Evolutionary conservation across 2,797 vertebrate genomes (phyloP), one percentile per base, ranked within the genome.

Genomic region (Sparidentex hasta): DNA sequence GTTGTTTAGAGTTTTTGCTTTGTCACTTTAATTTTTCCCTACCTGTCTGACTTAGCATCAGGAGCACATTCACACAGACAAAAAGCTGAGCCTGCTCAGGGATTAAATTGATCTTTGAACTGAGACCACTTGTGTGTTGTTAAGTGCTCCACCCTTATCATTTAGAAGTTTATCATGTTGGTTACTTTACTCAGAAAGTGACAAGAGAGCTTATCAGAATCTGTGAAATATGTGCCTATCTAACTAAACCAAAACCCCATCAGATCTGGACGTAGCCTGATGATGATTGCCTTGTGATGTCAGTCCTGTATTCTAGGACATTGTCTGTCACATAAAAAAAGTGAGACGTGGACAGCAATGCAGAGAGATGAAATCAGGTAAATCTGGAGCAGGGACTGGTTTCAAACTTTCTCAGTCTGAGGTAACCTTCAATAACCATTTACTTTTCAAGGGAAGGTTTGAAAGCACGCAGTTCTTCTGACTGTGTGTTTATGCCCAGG

Each of bases 401-500:
- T 38, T 38, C 11, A 38, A 38, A 48, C 59, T 21, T 17, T 25
- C 54, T 50, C 61, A 52, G 20, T 27, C 33, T 23, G 44, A 68
- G 7, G 43, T 41, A 11, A 55, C 48, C 20, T 18, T 4, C 21
- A 70, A 11, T 51, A 57, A 14, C 38, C 13, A 50, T 13, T 8
- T 0, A 1, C 0, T 38, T 59, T 80, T 72, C 16, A 66, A 71
- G 43, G 54, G 20, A 46, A 61, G 44, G 41, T 11, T 17, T 55
- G 29, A 43, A 43, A 69, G 56, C 11, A 66, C 69, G 72, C 47
- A 27, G 64, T 69, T 73, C 27, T 9, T 75, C 56, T 77, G 48
- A 43, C 14, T 72, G 46, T 51, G 68, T 74, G 56, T 82, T 67
- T 58, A 25, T 47, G 17, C 46, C 71, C n/a, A 33, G 78, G 62